Conservation (phyloP, 2,797 vertebrate genomes). For the Chrysocyon brachyurus region DNA sequence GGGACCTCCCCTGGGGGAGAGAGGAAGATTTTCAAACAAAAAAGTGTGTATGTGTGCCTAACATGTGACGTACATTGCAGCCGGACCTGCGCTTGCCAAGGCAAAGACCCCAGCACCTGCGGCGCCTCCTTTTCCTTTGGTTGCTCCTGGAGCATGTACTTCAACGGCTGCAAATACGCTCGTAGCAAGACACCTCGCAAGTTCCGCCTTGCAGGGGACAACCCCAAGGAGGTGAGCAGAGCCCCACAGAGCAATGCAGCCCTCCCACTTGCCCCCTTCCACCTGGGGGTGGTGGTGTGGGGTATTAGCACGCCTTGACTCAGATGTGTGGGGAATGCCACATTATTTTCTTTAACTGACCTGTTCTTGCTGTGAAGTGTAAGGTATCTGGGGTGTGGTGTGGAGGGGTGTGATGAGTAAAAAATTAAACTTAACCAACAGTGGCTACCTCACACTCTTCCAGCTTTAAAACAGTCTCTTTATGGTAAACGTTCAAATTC, state of each 20-base stretch:
- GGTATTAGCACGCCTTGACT: neutral
- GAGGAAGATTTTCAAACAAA: neutral
- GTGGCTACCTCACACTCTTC: neutral
- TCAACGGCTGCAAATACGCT: conserved; percentile 98
- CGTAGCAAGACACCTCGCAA: conserved; percentile 98
- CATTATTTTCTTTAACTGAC: neutral
- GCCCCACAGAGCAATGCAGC: accelerated
- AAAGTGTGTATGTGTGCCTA: accelerated
- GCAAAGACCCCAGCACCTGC: conserved; percentile 95
- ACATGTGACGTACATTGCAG: conserved; percentile 83
- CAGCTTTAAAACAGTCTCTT: neutral
- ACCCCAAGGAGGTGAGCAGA: conserved; percentile 95
- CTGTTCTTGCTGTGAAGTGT: neutral
- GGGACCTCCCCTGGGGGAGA: neutral
- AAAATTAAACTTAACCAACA: neutral
- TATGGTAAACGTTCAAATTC: neutral
- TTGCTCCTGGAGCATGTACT: conserved; percentile 99
- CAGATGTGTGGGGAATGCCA: neutral
- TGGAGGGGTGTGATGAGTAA: neutral
- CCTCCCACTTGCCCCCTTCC: no score
- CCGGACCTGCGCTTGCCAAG: conserved; percentile 98
- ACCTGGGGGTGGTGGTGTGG: neutral
- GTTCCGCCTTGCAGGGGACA: conserved; percentile 97
- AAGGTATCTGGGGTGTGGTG: neutral
- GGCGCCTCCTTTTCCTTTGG: conserved; percentile 99